Percentiles rank a stretch among this genome's conserved stretches.
Evolutionary conservation across 1,140 invertebrate species (phyloP).

Genomic region (Ephestia elutella): DNA sequence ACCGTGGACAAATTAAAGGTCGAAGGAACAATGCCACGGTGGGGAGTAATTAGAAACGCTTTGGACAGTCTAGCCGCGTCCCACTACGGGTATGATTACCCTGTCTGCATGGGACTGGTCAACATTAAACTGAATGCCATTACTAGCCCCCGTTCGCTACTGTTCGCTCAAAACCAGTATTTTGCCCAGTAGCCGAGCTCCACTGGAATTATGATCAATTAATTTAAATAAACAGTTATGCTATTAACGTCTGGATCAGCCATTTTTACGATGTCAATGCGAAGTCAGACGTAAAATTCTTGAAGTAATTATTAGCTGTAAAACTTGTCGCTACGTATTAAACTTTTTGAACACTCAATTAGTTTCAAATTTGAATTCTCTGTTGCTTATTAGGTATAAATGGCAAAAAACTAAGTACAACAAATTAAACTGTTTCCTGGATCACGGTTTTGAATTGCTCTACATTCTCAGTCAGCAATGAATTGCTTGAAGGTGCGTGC

Average conservation of each 20-base stretch:
- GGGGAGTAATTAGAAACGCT: constrained; percentile 41
- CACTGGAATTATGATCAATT: constrained; percentile 18
- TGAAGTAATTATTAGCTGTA: too few relatives aligned
- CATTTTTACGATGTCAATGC: not conserved
- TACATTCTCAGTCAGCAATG: too few relatives aligned
- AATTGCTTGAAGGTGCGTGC: too few relatives aligned
- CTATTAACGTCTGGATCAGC: constrained; percentile 1
- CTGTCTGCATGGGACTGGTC: constrained; percentile 22
- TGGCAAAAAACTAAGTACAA: too few relatives aligned
- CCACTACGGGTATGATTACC: constrained; percentile 32
- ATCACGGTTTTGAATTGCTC: too few relatives aligned
- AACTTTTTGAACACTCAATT: too few relatives aligned
- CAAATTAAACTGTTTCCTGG: too few relatives aligned
- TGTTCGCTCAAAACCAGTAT: constrained; percentile 23
- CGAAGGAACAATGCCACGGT: constrained; percentile 44
- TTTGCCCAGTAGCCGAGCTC: constrained; percentile 10
- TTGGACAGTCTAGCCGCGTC: constrained; percentile 16
- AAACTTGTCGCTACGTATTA: too few relatives aligned
- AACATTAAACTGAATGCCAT: constrained; percentile 24
- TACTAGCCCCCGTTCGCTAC: constrained; percentile 21
- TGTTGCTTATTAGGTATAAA: too few relatives aligned
- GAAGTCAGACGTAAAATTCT: not conserved
- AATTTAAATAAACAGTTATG: constrained; percentile 16
- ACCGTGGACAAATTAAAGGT: constrained; percentile 50
- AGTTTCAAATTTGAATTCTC: too few relatives aligned